These are phyloP conservation scores for Microcebus jonahi DNA, from an alignment of 2,113 vertebrate genomes.

Conservation along the genomic window DNA sequence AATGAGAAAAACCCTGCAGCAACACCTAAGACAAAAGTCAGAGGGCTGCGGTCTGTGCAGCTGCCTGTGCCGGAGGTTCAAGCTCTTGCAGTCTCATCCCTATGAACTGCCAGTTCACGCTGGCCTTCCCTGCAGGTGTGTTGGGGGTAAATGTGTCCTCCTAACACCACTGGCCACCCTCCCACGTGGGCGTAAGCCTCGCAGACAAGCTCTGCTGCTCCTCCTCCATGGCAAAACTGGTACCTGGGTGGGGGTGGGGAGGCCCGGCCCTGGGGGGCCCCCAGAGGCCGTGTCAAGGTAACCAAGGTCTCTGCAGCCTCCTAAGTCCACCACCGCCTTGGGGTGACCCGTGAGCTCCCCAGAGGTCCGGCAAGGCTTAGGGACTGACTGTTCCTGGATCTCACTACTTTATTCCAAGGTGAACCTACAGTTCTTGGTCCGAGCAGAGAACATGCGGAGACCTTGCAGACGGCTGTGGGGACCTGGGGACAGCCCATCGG, in stretches of 20 bases:
- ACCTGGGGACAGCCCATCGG: rapidly evolving
- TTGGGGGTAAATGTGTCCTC: rapidly evolving
- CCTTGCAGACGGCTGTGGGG: rapidly evolving
- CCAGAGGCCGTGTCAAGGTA: too few species aligned
- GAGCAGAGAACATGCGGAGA: rapidly evolving
- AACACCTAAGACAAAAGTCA: too few species aligned
- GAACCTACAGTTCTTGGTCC: rapidly evolving
- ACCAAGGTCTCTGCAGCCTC: background rate
- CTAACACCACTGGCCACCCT: rapidly evolving
- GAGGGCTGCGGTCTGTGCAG: rapidly evolving
- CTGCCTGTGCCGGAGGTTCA: rapidly evolving
- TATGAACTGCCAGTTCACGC: rapidly evolving
- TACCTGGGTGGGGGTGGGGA: rapidly evolving
- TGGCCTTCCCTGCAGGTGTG: rapidly evolving
- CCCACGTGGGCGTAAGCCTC: rapidly evolving
- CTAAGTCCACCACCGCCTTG: rapidly evolving
- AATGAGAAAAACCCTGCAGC: background rate
- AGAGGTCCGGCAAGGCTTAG: background rate
- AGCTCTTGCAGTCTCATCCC: rapidly evolving
- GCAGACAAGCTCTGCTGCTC: rapidly evolving
- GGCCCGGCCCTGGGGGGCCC: background rate
- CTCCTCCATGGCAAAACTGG: background rate
- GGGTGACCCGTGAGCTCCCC: too few species aligned
- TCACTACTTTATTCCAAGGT: rapidly evolving
- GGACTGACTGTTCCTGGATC: background rate